Percentiles rank a stretch among this genome's conserved stretches.
Evolutionary conservation across 2,888 invertebrate species (phyloP).

Genomic region (Heliconius cydno): DNA sequence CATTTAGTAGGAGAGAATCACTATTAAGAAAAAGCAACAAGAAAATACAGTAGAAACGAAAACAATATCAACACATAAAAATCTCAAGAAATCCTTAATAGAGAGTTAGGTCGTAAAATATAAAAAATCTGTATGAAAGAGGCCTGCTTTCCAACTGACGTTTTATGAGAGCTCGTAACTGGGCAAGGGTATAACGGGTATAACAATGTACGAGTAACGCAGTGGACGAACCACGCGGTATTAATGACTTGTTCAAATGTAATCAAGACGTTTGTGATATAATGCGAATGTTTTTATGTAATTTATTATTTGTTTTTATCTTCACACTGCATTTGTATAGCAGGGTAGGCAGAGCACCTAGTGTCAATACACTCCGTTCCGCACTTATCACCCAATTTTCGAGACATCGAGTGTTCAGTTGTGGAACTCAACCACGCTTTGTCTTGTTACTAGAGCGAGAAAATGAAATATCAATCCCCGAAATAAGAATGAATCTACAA

Average conservation of each 20-base stretch:
- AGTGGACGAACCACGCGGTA: constrained; percentile 23
- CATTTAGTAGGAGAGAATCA: no score
- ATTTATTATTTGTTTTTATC: not conserved
- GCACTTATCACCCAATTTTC: no score
- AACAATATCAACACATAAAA: constrained; percentile 58
- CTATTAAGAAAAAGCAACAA: no score
- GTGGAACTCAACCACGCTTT: no score
- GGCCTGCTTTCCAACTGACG: constrained; percentile 57
- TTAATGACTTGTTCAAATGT: not conserved
- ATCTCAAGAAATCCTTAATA: constrained; percentile 61
- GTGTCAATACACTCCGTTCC: not conserved
- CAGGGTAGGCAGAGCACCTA: not conserved
- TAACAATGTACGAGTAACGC: constrained; percentile 36
- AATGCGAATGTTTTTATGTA: not conserved
- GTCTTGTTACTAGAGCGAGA: no score
- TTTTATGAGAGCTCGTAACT: constrained; percentile 54
- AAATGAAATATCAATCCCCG: no score
- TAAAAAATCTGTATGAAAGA: constrained; percentile 63
- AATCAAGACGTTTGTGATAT: not conserved
- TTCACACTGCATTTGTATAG: not conserved
- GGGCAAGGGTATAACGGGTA: constrained; percentile 29
- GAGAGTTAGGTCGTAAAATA: constrained; percentile 63
- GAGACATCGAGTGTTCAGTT: no score
- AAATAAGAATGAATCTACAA: no score
- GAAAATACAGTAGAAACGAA: constrained; percentile 52